Percentiles rank a stretch among this genome's conserved stretches.
Evolutionary conservation across 2,113 vertebrate genomes (phyloP).

Genomic region (Petrocephalus microphthalmus): DNA sequence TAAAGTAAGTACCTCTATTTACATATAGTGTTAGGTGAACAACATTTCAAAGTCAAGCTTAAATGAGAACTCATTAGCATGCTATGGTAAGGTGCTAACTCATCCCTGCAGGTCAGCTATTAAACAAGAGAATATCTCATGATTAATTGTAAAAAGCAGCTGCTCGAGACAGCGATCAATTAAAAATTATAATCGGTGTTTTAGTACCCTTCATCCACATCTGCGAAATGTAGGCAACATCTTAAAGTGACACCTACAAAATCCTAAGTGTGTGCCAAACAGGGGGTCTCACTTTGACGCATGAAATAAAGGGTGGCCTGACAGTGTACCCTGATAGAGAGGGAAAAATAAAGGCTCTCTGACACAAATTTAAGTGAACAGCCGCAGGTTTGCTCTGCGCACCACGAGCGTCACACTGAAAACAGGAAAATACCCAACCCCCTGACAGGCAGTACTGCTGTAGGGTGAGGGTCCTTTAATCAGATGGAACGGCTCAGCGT

Average conservation of each 20-base stretch:
- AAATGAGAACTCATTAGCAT: not conserved
- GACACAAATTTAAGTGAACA: not conserved
- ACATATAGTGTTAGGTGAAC: not conserved
- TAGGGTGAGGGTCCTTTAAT: not conserved
- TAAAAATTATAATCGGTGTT: not conserved
- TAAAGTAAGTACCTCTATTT: not conserved
- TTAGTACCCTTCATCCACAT: not conserved
- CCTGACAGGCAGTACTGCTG: conserved; percentile 3
- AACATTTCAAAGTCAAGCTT: not conserved
- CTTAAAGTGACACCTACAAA: not conserved
- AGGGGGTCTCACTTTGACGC: not conserved
- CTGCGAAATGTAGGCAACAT: not conserved
- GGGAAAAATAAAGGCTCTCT: not conserved
- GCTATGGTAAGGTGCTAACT: not conserved
- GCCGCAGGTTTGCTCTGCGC: not conserved
- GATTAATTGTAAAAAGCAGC: not conserved
- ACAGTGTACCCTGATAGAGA: not conserved
- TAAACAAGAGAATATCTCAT: not conserved
- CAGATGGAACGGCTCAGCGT: not conserved
- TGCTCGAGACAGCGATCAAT: not conserved
- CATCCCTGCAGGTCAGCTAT: not conserved
- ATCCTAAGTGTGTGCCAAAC: not conserved
- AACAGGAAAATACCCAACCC: not conserved
- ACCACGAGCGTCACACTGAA: not conserved
- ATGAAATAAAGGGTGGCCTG: not conserved